phyloP scores from a whole-genome alignment of 1,140 invertebrate genomes.

The Neodiprion lecontei region DNA sequence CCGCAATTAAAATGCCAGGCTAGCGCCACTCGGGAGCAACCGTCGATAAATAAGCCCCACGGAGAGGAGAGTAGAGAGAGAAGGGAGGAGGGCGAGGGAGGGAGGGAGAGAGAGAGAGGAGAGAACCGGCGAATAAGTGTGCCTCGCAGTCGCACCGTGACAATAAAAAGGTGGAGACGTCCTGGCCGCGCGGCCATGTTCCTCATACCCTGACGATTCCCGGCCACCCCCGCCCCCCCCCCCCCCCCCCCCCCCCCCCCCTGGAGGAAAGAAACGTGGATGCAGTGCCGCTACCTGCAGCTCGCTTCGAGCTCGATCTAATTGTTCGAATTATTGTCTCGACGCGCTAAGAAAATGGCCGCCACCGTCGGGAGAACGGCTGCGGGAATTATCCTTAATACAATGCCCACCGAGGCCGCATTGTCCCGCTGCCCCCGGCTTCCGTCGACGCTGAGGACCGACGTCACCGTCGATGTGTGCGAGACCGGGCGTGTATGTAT shows the following conservation, averaged over 20 bases:
- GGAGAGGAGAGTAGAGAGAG: too few species aligned
- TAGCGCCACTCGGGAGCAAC: slow-evolving; percentile 61
- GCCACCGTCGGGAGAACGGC: slow-evolving; percentile 8
- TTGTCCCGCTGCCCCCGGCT: neutral
- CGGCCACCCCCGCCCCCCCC: slow-evolving; percentile 28
- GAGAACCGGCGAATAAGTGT: slow-evolving; percentile 48
- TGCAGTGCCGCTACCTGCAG: neutral
- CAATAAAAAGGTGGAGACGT: slow-evolving; percentile 62
- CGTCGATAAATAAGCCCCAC: slow-evolving; percentile 59
- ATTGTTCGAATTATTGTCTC: slow-evolving; percentile 51
- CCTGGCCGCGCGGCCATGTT: slow-evolving; percentile 51
- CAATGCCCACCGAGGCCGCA: neutral
- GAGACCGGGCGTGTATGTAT: too few species aligned
- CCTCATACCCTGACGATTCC: slow-evolving; percentile 44
- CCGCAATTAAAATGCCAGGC: slow-evolving; percentile 61
- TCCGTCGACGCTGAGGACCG: too few species aligned
- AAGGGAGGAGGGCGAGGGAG: neutral
- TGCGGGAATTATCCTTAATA: neutral
- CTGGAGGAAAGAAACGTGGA: neutral
- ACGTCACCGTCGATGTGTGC: too few species aligned
- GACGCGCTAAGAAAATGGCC: slow-evolving; percentile 35
- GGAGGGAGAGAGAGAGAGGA: too few species aligned
- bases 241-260: slow-evolving; percentile 24
- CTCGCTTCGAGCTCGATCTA: slow-evolving; percentile 40
- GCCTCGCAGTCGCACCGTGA: slow-evolving; percentile 23